These are phyloP conservation scores for Corythornis madagascariensis DNA, from an alignment of 2,113 vertebrate genomes.

Conservation along the genomic window DNA sequence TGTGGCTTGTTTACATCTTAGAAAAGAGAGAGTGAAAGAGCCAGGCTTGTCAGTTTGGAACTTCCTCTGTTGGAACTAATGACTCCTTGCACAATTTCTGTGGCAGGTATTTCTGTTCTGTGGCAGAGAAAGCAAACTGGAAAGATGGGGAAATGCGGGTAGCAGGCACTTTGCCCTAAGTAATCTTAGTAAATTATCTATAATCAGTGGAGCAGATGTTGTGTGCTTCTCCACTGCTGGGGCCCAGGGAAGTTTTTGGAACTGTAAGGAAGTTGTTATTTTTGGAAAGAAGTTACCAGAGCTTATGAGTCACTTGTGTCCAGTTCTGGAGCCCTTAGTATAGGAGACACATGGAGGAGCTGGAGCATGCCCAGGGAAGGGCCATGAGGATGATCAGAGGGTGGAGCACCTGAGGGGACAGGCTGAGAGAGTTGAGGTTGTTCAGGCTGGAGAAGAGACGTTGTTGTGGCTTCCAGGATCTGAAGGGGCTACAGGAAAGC, in stretches of 20 bases:
- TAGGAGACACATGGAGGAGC: too few relatives aligned
- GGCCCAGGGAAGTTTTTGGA: background rate
- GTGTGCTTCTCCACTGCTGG: background rate
- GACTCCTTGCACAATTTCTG: background rate
- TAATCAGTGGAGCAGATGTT: background rate
- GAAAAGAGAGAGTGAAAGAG: background rate
- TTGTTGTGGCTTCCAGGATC: too few relatives aligned
- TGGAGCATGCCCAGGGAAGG: too few relatives aligned
- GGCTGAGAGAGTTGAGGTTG: too few relatives aligned
- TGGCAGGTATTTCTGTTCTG: background rate
- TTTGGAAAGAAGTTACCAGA: slow-evolving; percentile 24
- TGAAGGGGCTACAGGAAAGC: too few relatives aligned
- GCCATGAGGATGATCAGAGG: too few relatives aligned
- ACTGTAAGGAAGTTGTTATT: background rate
- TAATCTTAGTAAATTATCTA: slow-evolving; percentile 33
- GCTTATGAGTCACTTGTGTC: background rate
- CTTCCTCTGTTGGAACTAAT: background rate
- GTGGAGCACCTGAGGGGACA: too few relatives aligned
- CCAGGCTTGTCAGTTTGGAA: background rate
- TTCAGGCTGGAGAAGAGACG: too few relatives aligned
- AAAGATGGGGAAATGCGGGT: background rate
- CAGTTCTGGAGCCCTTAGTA: too few relatives aligned
- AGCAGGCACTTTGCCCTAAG: background rate
- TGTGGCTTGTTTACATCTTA: background rate
- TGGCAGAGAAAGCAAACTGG: background rate